Evolutionary conservation across 2,797 vertebrate genomes (phyloP), one percentile per base, ranked within the genome.

Genomic region (Scleropages formosus): DNA sequence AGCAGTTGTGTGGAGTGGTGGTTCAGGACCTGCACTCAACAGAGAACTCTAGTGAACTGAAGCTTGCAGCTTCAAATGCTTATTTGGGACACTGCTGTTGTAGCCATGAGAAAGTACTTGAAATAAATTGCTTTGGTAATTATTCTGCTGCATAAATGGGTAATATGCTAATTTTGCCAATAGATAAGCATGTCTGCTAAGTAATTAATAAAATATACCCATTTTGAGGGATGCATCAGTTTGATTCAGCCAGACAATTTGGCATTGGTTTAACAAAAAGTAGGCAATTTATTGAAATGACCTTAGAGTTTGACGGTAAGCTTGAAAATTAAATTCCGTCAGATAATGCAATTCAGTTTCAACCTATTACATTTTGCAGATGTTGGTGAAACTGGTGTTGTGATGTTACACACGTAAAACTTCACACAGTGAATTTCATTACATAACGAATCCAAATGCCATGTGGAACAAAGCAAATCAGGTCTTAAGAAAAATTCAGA

Each of bases 391-490:
- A 18, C 46, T 24, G 31, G 65, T 10, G 26, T 8, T 46, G 16
- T 4, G 22, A 0, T 12, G 53, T 56, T 59, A 16, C 27, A 31
- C 44, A 58, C 62, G 74, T 65, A 62, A 24, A 69, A 75, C 60
- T 58, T 61, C 31, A 56, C 22, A 8, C 58, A 53, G 9, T 53
- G 13, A 58, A 58, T 3, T 58, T 58, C 58, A 3, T 6, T 12
- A n/a, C 56, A 15, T 46, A 47, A 56, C 47, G 27, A 56, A 8
- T 11, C 39, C 31, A 62, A 46, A 78, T 71, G 59, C 82, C 82
- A 83, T 83, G 80, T 66, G 75, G 83, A 80, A 82, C 79, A 83
- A 80, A 85, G 75, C 79, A 73, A 75, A 77, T 80, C 73, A 73
- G 70, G 71, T 64, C 63, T 68, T 68, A 64, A 24, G 60, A 15